A percentile compares a stretch with the other conserved stretches of the same genome.
Evolutionary conservation across 2,113 vertebrate species (phyloP).

Genomic region (Lagopus muta): DNA sequence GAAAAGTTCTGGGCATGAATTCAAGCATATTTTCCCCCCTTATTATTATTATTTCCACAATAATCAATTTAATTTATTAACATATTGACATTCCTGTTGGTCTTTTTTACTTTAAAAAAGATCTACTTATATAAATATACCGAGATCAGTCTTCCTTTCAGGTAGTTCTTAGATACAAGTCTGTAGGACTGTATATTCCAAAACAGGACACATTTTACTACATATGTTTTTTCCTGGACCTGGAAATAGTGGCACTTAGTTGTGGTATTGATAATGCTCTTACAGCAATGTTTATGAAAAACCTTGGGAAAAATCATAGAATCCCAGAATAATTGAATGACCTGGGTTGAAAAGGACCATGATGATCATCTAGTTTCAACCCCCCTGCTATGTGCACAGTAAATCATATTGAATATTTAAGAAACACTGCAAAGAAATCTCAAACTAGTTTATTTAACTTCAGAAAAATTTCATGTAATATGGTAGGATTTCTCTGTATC

Average conservation of each 20-base stretch:
- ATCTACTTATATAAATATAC: conserved; percentile 27
- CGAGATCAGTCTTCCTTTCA: neutral
- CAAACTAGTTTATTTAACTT: neutral
- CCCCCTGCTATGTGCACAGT: no score
- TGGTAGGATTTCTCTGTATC: conserved; percentile 75
- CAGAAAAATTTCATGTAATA: neutral
- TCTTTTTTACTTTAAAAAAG: conserved; percentile 18
- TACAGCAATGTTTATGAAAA: neutral
- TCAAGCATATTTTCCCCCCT: neutral
- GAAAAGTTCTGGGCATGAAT: conserved; percentile 14
- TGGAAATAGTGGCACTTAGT: neutral
- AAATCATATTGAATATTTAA: neutral
- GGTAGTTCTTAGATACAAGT: neutral
- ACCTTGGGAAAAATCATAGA: neutral
- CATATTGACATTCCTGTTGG: conserved; percentile 29
- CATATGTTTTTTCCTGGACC: neutral
- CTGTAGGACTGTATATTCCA: neutral
- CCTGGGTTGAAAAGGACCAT: no score
- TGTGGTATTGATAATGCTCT: neutral
- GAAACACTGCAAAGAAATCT: neutral
- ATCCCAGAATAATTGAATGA: no score
- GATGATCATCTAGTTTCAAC: no score
- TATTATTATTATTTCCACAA: neutral
- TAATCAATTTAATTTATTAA: conserved; percentile 9
- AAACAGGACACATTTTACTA: neutral